Evolutionary conservation across 1,140 invertebrate genomes (phyloP).

Genomic region (Myzus persicae): DNA sequence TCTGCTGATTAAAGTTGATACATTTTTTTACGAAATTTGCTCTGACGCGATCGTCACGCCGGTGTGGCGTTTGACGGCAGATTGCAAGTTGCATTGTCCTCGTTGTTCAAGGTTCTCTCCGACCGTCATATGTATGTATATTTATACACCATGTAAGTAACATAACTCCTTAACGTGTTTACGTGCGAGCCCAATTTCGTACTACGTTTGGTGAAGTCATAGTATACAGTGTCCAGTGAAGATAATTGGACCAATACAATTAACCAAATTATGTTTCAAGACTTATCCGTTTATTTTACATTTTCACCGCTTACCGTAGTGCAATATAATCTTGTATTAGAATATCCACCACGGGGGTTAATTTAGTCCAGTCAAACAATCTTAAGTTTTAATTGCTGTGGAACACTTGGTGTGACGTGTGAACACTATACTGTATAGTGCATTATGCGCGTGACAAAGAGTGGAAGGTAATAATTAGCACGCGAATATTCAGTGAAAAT

Average conservation of each 20-base stretch:
- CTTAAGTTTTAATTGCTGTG: neutral
- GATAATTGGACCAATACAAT: neutral
- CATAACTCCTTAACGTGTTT: conserved; percentile 2
- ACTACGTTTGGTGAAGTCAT: neutral
- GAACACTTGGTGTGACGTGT: neutral
- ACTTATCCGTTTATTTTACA: neutral
- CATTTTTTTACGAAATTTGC: neutral
- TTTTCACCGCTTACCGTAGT: neutral
- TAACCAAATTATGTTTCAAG: neutral
- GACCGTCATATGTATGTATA: neutral
- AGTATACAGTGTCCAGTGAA: neutral
- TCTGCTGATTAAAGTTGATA: neutral
- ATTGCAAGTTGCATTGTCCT: conserved; percentile 40
- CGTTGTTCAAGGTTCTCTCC: conserved; percentile 22
- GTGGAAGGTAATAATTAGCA: neutral
- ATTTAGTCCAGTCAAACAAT: neutral
- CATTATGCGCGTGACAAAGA: neutral
- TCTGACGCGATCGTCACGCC: neutral
- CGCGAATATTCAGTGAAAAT: neutral
- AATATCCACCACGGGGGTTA: neutral
- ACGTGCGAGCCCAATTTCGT: neutral
- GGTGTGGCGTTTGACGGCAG: neutral
- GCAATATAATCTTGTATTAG: neutral
- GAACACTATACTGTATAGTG: neutral
- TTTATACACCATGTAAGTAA: neutral